Evolutionary conservation across 64 coral and sea anemone genomes (phyloP).

Genomic region (Pachyseris speciosa): DNA sequence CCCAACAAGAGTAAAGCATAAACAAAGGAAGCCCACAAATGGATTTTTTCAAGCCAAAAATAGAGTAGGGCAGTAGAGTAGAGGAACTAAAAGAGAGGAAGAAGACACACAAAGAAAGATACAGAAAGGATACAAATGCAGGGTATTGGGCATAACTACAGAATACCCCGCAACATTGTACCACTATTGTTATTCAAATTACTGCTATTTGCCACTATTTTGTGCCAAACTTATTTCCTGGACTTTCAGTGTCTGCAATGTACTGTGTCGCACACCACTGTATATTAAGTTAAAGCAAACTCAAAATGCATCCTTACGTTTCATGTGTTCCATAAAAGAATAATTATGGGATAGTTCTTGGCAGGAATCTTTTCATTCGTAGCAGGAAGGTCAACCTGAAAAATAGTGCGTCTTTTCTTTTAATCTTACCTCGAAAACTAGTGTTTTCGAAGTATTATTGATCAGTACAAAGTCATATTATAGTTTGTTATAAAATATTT

Average conservation of each 20-base stretch:
- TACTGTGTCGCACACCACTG: neutral
- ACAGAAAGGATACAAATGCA: neutral
- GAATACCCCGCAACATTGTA: neutral
- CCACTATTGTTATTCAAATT: neutral
- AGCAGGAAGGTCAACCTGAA: slow-evolving; percentile 63
- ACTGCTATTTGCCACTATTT: neutral
- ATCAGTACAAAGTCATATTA: neutral
- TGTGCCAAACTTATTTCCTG: neutral
- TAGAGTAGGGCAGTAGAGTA: neutral
- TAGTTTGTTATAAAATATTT: neutral
- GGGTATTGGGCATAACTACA: neutral
- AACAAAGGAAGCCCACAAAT: neutral
- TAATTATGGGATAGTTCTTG: slow-evolving; percentile 55
- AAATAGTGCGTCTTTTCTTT: neutral
- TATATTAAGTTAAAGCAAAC: neutral
- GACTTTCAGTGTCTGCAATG: neutral
- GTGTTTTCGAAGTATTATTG: neutral
- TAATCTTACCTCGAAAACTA: neutral
- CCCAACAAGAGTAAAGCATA: neutral
- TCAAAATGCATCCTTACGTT: slow-evolving; percentile 45
- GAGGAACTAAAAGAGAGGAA: neutral
- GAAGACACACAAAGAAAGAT: neutral
- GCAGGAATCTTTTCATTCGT: slow-evolving; percentile 49
- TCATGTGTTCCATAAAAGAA: slow-evolving; percentile 73
- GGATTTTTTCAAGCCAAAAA: neutral